Evolutionary conservation across 2,888 invertebrate species (phyloP).

Genomic region (Andrena camellia): DNA sequence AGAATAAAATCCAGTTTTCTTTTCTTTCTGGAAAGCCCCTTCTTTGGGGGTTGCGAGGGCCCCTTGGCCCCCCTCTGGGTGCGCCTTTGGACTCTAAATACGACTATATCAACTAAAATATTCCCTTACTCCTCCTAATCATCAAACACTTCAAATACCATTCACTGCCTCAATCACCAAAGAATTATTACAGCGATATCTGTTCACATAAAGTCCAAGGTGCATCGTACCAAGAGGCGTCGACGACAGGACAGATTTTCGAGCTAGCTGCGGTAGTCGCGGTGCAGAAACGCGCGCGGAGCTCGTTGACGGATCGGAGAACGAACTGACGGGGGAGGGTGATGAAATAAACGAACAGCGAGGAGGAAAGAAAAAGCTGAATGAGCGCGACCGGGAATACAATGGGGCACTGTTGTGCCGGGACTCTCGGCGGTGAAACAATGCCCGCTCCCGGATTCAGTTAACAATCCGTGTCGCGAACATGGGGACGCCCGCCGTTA

Average conservation of each 20-base stretch:
- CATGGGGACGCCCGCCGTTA: constrained; percentile 69
- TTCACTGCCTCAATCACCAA: too few relatives aligned
- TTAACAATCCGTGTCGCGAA: constrained; percentile 76
- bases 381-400: constrained; percentile 72
- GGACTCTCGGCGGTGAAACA: constrained; percentile 70
- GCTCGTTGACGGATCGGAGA: constrained; percentile 59
- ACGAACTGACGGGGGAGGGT: constrained; percentile 29
- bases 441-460: constrained; percentile 76
- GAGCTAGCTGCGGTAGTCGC: constrained; percentile 16
- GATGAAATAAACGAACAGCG: constrained; percentile 28
- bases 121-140: too few relatives aligned
- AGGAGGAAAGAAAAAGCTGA: constrained; percentile 64
- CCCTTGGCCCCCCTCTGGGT: too few relatives aligned
- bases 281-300: constrained; percentile 35
- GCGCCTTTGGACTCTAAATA: too few relatives aligned
- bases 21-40: too few relatives aligned
- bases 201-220: not conserved
- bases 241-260: constrained; percentile 21
- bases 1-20: too few relatives aligned
- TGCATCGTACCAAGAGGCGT: not conserved
- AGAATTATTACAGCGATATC: not conserved
- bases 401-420: constrained; percentile 76
- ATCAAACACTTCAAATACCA: too few relatives aligned
- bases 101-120: too few relatives aligned
- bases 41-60: too few relatives aligned